Evolutionary conservation across 2,113 vertebrate genomes (phyloP).

Genomic region (Myocastor coypus): DNA sequence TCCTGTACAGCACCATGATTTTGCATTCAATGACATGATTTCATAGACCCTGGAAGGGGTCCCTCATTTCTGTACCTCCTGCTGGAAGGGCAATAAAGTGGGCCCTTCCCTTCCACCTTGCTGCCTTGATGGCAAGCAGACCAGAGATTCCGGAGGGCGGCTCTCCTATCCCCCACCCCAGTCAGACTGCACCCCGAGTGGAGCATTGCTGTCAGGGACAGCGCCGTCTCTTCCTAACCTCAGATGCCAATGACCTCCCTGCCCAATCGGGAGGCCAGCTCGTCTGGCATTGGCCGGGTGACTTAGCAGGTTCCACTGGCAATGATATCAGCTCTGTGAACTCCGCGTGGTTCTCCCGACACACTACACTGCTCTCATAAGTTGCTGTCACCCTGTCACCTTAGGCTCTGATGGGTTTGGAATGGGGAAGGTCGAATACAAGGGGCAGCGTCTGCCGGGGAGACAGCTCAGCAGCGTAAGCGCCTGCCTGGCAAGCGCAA

Average conservation of each 20-base stretch:
- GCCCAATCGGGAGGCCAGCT: too few relatives aligned
- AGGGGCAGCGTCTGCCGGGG: background rate
- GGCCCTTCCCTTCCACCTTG: conserved; percentile 46
- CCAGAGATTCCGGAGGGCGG: conserved; percentile 64
- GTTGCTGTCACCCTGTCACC: background rate
- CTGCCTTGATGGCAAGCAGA: conserved; percentile 66
- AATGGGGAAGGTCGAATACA: background rate
- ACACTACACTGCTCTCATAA: conserved; percentile 8
- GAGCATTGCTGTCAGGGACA: conserved; percentile 65
- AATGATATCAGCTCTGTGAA: conserved; percentile 59
- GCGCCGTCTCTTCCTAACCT: conserved; percentile 68
- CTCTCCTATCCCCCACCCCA: conserved; percentile 64
- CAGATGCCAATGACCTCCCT: conserved; percentile 67
- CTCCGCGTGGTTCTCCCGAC: conserved; percentile 58
- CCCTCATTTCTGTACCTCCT: background rate
- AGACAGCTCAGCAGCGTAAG: too few relatives aligned
- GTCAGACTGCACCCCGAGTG: conserved; percentile 72
- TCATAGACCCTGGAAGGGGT: background rate
- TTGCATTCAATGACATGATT: background rate
- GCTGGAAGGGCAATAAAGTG: conserved; percentile 46
- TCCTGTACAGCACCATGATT: background rate
- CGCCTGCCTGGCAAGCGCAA: too few relatives aligned
- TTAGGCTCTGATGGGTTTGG: background rate
- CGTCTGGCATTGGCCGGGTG: conserved; percentile 70
- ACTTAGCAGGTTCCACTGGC: conserved; percentile 62